These are phyloP conservation scores for Carcinoscorpius rotundicauda DNA, from an alignment of 1,140 invertebrate species.

Conservation along the genomic window DNA sequence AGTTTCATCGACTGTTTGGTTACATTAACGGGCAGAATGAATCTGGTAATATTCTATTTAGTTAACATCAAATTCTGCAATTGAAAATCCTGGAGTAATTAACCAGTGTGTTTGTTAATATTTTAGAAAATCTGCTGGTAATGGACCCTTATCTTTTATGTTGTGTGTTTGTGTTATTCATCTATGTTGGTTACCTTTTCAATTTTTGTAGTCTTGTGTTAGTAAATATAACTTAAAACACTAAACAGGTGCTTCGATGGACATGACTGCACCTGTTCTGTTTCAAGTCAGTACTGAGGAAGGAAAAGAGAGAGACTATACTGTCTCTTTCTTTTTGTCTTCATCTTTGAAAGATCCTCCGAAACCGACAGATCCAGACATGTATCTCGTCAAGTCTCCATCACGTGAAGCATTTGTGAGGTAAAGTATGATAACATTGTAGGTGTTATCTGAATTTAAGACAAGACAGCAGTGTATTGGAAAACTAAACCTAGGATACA, in stretches of 20 bases:
- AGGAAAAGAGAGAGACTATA: slow-evolving; percentile 17
- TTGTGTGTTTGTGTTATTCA: background rate
- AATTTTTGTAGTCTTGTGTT: background rate
- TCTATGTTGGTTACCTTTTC: background rate
- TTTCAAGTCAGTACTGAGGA: slow-evolving; percentile 15
- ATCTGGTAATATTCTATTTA: slow-evolving; percentile 6
- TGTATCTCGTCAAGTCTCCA: slow-evolving; percentile 11
- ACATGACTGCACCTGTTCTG: slow-evolving; percentile 16
- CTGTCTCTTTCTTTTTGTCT: slow-evolving; percentile 16
- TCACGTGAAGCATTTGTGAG: slow-evolving; percentile 14
- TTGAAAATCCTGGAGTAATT: too few relatives aligned
- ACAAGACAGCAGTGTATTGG: too few relatives aligned
- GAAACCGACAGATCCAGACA: slow-evolving; percentile 11
- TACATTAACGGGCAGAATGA: slow-evolving; percentile 22
- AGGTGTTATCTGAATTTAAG: too few relatives aligned
- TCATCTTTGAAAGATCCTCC: slow-evolving; percentile 12
- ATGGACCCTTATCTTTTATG: too few relatives aligned
- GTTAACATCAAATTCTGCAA: background rate
- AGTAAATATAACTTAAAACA: too few relatives aligned
- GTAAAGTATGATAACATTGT: background rate
- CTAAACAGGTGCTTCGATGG: slow-evolving; percentile 13
- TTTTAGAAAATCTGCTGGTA: too few relatives aligned
- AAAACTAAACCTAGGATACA: too few relatives aligned
- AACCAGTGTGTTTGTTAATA: too few relatives aligned
- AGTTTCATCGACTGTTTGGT: slow-evolving; percentile 14